Base-by-base conservation (phyloP, 2,888 invertebrate species). In the Sphaerophoria taeniata region DNA sequence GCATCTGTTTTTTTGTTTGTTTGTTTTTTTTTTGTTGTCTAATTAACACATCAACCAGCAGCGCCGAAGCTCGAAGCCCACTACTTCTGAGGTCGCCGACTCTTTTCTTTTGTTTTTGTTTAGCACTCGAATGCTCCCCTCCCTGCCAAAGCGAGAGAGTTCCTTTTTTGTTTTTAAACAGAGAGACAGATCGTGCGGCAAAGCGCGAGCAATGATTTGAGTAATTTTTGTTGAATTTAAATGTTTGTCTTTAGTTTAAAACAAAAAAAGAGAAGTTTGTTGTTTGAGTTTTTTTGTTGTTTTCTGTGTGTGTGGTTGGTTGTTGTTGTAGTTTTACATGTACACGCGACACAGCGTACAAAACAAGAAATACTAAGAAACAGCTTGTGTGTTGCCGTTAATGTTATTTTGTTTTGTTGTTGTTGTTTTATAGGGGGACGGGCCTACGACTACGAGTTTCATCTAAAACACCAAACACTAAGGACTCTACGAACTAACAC, bases 381-480 rank as follows among this genome's bases (percentile, higher is more conserved):
- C 84, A 80, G 84, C 84, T 69, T 24, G 24, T 24, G 24, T 67
- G 12, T 53, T 75, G 84, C 84, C 75, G 75, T 79, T 24, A 24
- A 24, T 24, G 24, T 24, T 24, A 24, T 24, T 24, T 24, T 24
- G 24, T 24, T 24, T 24, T 24, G 24, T 24, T 24, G 24, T 24
- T 24, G 24, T 65, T 55, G 39, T 74, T 49, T 51, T 51, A 53
- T 67, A 53, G 53, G 73, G 73, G 71, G 73, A 60, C 60, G 60
- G 70, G 79, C 79, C 80, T 80, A 75, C 71, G 79, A 84, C 84
- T 84, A 84, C 75, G 80, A 80, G 75, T 84, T 80, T 84, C 84
- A 84, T 91, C 91, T 91, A 90, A 91, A 91, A 91, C 91, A 91
- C 91, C 91, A 91, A 90, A 91, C 89, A 89, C 90, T 90, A 87